phyloP scores from a whole-genome alignment of 2,888 invertebrate species.

The Eristalinus aeneus region DNA sequence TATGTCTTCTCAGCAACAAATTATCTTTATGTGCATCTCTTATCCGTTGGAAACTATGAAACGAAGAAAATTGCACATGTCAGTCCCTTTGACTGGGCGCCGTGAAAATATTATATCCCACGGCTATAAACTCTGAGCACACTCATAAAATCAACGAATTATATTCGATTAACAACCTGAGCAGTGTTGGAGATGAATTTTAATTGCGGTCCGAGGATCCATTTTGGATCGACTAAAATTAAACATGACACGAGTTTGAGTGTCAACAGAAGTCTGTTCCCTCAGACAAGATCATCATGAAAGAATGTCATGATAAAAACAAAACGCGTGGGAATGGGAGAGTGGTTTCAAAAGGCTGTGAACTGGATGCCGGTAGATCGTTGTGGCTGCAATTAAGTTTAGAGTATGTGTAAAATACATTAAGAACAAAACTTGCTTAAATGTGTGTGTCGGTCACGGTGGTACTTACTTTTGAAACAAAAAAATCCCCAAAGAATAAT shows the following conservation, averaged over 20 bases:
- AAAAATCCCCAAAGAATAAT: slow-evolving; percentile 35
- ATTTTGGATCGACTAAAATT: neutral
- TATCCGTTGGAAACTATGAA: neutral
- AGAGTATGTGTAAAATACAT: neutral
- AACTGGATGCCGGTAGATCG: no score
- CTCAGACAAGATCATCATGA: neutral
- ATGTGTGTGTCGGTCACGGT: neutral
- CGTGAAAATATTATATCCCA: neutral
- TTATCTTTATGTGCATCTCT: neutral
- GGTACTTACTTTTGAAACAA: slow-evolving; percentile 58
- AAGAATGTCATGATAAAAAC: neutral
- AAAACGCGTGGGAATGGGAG: neutral
- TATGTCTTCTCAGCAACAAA: neutral
- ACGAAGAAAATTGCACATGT: neutral
- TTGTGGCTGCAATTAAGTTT: no score
- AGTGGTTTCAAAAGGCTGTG: no score
- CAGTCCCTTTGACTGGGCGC: neutral
- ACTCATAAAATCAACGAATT: neutral
- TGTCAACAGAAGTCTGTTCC: neutral
- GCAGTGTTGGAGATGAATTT: neutral
- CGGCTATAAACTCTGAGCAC: neutral
- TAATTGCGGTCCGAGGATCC: neutral
- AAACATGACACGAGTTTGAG: neutral
- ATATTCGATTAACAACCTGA: neutral
- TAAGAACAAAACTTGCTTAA: neutral